Evolutionary conservation across 2,888 invertebrate genomes (phyloP).

Genomic region (Phytoseiulus persimilis): DNA sequence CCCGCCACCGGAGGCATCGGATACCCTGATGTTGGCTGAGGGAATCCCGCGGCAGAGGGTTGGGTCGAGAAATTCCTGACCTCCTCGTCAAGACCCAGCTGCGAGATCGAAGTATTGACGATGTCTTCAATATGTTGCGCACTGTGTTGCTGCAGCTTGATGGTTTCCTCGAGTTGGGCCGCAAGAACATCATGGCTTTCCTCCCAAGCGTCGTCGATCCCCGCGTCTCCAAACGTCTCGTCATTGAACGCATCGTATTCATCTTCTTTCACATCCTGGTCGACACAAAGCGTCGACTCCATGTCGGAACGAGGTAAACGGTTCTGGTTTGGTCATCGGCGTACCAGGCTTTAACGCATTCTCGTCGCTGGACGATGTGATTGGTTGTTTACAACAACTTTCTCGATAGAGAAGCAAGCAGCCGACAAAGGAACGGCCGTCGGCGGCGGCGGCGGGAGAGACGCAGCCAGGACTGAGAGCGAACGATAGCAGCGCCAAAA

Average conservation of each 20-base stretch:
- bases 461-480: too few relatives aligned
- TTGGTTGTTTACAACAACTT: background rate
- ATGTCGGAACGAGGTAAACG: background rate
- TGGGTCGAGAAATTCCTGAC: conserved; percentile 39
- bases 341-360: background rate
- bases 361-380: background rate
- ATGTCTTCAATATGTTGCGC: conserved; percentile 43
- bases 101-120: conserved; percentile 49
- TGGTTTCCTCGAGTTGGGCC: conserved; percentile 35
- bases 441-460: background rate
- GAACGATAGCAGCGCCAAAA: too few relatives aligned
- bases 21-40: background rate
- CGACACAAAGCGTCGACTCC: conserved; percentile 46
- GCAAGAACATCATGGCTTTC: conserved; percentile 57
- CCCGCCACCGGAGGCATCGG: background rate
- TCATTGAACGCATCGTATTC: conserved; percentile 85
- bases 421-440: background rate
- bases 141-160: conserved; percentile 11
- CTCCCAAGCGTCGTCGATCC: conserved; percentile 60
- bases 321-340: background rate
- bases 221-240: conserved; percentile 77
- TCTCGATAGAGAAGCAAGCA: background rate
- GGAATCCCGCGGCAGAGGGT: background rate
- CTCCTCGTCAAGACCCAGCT: conserved; percentile 49
- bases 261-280: conserved; percentile 62